Evolutionary conservation across 2,888 invertebrate species (phyloP).

Genomic region (Phalangium opilio): DNA sequence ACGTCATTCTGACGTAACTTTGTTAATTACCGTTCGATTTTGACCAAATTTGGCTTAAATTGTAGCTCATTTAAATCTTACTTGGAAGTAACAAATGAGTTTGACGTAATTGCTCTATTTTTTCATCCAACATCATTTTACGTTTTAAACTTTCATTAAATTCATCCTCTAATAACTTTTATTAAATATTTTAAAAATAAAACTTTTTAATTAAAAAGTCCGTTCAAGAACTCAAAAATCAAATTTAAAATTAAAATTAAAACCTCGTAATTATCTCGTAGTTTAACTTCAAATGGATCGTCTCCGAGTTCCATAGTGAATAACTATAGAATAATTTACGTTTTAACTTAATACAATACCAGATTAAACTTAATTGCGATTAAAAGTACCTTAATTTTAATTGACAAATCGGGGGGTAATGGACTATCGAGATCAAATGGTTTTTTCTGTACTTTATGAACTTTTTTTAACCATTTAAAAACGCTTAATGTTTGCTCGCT

Average conservation of each 20-base stretch:
- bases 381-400: constrained; percentile 47
- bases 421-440: constrained; percentile 52
- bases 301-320: constrained; percentile 84
- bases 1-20: too few relatives aligned
- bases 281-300: constrained; percentile 93
- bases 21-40: too few relatives aligned
- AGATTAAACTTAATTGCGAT: too few relatives aligned
- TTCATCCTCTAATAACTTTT: constrained; percentile 78
- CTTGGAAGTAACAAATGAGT: constrained; percentile 63
- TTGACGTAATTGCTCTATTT: constrained; percentile 62
- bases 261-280: constrained; percentile 84
- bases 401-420: constrained; percentile 72
- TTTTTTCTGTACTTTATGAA: constrained; percentile 48
- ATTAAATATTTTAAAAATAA: constrained; percentile 7
- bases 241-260: too few relatives aligned
- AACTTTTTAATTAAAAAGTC: too few relatives aligned
- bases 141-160: constrained; percentile 83
- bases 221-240: too few relatives aligned
- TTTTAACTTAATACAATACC: constrained; percentile 22
- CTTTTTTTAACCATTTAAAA: constrained; percentile 81
- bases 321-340: constrained; percentile 75
- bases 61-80: constrained; percentile 1
- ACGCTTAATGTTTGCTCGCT: constrained; percentile 62
- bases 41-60: too few relatives aligned
- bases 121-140: constrained; percentile 70